These are phyloP conservation scores for Mionectes olivaceus DNA, from an alignment of 2,797 vertebrate species.

Conservation along the genomic window DNA sequence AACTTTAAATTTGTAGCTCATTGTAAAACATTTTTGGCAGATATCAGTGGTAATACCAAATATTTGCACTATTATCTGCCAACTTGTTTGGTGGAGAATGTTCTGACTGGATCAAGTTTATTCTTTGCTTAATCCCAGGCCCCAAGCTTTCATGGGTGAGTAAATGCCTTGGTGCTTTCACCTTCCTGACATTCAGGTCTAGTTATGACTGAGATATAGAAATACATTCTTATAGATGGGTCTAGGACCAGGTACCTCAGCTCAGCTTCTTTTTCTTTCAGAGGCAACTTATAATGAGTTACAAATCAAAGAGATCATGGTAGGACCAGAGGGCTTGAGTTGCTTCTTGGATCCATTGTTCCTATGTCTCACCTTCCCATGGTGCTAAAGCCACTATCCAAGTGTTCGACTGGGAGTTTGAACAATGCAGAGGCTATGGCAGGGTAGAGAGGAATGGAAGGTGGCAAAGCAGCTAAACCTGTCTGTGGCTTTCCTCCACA, in stretches of 20 bases:
- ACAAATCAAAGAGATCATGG: not conserved
- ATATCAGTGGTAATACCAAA: not conserved
- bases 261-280: not conserved
- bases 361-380: not conserved
- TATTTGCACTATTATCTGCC: not conserved
- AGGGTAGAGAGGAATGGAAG: not conserved
- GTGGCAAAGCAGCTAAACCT: not conserved
- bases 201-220: not conserved
- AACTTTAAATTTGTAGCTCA: not conserved
- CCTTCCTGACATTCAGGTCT: not conserved
- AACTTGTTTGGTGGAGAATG: not conserved
- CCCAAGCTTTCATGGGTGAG: not conserved
- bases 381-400: fast-evolving
- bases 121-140: not conserved
- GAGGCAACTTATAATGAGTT: not conserved
- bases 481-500: not conserved
- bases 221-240: not conserved
- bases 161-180: not conserved
- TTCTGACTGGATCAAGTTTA: not conserved
- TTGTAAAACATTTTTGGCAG: not conserved
- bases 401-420: not conserved
- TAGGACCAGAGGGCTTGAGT: not conserved
- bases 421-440: fast-evolving
- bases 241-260: not conserved
- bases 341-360: not conserved